phyloP scores from a whole-genome alignment of 2,888 invertebrate genomes.

The Hydrotaea diabolus region DNA sequence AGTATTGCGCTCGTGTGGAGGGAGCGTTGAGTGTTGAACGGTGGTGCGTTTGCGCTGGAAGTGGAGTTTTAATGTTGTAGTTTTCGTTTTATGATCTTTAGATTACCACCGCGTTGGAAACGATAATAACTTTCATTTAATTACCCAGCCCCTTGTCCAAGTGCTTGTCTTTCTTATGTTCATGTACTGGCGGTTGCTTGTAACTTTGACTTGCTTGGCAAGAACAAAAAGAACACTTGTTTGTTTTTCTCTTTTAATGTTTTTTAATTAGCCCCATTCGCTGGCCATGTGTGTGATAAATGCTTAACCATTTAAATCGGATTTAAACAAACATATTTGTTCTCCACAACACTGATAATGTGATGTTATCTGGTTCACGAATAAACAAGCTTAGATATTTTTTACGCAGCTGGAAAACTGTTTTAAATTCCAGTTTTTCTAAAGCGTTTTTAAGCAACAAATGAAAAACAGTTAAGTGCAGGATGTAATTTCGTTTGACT shows the following conservation, averaged over 20 bases:
- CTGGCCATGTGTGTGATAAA: conserved; percentile 1
- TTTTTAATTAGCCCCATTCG: conserved; percentile 36
- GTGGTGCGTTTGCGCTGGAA: not conserved
- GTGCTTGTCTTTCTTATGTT: not conserved
- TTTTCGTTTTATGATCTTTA: not conserved
- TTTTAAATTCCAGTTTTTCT: too few relatives aligned
- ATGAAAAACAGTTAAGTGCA: too few relatives aligned
- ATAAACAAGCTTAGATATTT: too few relatives aligned
- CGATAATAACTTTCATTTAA: conserved; percentile 67
- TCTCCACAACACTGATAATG: not conserved
- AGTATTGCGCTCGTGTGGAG: too few relatives aligned
- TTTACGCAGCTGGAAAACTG: too few relatives aligned
- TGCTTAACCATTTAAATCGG: conserved; percentile 1
- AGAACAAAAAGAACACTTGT: conserved; percentile 12
- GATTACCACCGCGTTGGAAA: conserved; percentile 33
- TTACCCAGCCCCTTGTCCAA: conserved; percentile 2
- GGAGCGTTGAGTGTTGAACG: not conserved
- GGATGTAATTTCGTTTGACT: too few relatives aligned
- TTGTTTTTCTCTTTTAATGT: conserved; percentile 7
- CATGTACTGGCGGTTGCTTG: too few relatives aligned
- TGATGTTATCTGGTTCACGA: not conserved
- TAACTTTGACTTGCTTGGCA: too few relatives aligned
- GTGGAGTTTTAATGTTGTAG: conserved; percentile 14
- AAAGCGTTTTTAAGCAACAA: too few relatives aligned
- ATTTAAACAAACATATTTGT: conserved; percentile 21